Evolutionary conservation across 2,797 vertebrate genomes (phyloP).

Genomic region (Malacoctenus gilli): DNA sequence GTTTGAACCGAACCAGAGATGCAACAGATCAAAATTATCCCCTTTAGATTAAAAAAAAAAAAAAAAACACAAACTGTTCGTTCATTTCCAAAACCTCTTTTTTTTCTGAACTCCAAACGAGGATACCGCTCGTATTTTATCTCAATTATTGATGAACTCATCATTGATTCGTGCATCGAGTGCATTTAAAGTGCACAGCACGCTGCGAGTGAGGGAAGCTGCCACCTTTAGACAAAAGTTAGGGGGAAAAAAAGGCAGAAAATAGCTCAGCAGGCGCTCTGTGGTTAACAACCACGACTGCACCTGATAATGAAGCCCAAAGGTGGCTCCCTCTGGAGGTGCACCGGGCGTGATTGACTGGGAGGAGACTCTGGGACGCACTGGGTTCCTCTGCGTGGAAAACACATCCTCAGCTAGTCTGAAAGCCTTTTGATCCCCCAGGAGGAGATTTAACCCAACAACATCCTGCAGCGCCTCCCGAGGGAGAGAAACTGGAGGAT

Average conservation of each 20-base stretch:
- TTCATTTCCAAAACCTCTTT: neutral
- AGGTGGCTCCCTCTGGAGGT: constrained; percentile 15
- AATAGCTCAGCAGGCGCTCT: constrained; percentile 1
- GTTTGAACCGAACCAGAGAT: neutral
- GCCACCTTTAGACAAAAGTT: neutral
- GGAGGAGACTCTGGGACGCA: constrained; percentile 5
- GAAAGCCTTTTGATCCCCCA: constrained; percentile 20
- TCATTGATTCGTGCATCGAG: no score
- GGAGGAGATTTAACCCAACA: constrained; percentile 28
- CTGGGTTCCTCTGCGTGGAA: constrained; percentile 5
- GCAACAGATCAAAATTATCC: no score
- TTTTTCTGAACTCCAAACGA: neutral
- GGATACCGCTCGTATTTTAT: no score
- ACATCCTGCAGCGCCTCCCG: constrained; percentile 29
- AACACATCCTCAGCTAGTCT: constrained; percentile 15
- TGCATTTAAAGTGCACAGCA: neutral
- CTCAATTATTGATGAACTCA: no score
- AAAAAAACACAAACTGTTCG: no score
- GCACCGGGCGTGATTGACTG: constrained; percentile 15
- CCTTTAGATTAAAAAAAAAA: no score
- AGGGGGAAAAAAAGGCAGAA: neutral
- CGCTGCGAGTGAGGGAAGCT: neutral
- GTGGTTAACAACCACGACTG: neutral
- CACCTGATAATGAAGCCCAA: constrained; percentile 12
- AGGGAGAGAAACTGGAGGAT: constrained; percentile 9